A percentile compares a stretch with the other conserved stretches of the same genome.
These are phyloP conservation scores for Tretioscincus oriximinensis DNA, from an alignment of 2,113 vertebrate species.

Conservation along the genomic window DNA sequence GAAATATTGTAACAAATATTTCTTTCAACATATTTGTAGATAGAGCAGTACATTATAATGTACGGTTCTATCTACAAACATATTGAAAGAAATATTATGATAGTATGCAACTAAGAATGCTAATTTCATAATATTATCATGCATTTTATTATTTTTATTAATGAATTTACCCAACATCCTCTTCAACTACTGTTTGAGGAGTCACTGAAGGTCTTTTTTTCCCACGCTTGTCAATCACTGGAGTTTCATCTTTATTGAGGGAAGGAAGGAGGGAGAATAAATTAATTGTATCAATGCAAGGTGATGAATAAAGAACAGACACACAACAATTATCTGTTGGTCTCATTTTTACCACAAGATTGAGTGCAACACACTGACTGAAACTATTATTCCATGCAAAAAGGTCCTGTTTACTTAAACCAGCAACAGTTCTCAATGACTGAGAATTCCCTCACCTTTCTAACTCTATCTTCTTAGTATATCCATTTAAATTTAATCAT, in stretches of 20 bases:
- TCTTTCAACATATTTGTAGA: too few relatives aligned
- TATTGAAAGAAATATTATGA: background rate
- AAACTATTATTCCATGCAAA: too few relatives aligned
- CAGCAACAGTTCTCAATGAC: too few relatives aligned
- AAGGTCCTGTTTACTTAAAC: too few relatives aligned
- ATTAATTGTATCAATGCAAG: background rate
- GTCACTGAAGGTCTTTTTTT: constrained; percentile 69
- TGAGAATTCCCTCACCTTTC: too few relatives aligned
- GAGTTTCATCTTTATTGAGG: constrained; percentile 59
- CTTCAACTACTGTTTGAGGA: constrained; percentile 49
- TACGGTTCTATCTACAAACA: background rate
- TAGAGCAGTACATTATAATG: too few relatives aligned
- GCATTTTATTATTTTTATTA: background rate
- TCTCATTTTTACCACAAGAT: background rate
- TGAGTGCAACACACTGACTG: too few relatives aligned
- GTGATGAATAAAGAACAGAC: background rate
- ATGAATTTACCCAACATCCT: constrained; percentile 73
- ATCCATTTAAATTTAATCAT: too few relatives aligned
- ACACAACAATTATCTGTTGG: too few relatives aligned
- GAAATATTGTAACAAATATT: too few relatives aligned
- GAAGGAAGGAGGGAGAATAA: constrained; percentile 38
- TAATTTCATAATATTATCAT: background rate
- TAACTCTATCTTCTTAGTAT: too few relatives aligned
- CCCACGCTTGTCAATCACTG: constrained; percentile 67
- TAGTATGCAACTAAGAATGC: background rate